Evolutionary conservation across 2,888 invertebrate genomes (phyloP).

Genomic region (Lasioglossum morio): DNA sequence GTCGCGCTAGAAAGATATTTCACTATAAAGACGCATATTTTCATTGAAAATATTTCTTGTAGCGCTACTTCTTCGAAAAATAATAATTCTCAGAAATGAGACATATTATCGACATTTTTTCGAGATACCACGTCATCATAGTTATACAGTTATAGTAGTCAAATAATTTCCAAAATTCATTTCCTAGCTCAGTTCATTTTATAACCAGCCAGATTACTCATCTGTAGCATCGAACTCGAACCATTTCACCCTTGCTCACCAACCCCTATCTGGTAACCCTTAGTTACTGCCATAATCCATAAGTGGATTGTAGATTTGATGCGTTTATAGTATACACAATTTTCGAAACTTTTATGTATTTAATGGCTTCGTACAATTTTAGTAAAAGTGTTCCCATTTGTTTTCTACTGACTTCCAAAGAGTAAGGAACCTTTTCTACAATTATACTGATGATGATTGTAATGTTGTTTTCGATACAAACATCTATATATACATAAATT

Average conservation of each 20-base stretch:
- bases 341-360: background rate
- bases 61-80: background rate
- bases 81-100: background rate
- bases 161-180: background rate
- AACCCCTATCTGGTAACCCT: background rate
- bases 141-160: background rate
- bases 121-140: background rate
- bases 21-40: background rate
- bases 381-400: background rate
- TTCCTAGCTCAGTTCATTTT: background rate
- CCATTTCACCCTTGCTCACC: background rate
- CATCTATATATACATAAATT: too few relatives aligned
- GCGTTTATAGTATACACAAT: background rate
- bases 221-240: background rate
- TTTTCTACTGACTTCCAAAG: background rate
- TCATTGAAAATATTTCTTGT: background rate
- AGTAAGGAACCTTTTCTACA: too few relatives aligned
- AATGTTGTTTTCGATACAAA: too few relatives aligned
- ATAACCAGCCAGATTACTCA: background rate
- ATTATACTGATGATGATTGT: too few relatives aligned
- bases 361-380: background rate
- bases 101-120: background rate
- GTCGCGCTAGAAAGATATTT: background rate
- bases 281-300: conserved; percentile 7
- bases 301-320: background rate